phyloP scores from a whole-genome alignment of 2,888 invertebrate genomes.

The Plusia festucae region DNA sequence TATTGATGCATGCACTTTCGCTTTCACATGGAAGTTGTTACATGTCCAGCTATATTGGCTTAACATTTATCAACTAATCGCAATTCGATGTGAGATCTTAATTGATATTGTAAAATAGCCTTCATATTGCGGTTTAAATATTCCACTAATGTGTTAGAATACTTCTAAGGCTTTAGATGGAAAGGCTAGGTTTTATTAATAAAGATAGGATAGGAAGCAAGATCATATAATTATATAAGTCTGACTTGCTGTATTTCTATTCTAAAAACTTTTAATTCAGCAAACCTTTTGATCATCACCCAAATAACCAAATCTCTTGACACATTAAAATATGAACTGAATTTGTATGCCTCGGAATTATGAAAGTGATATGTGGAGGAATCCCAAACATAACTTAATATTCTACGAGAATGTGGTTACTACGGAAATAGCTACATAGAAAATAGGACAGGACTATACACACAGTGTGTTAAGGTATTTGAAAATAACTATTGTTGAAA shows the following conservation, averaged over 20 bases:
- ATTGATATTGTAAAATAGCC: not conserved
- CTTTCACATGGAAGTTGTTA: conserved; percentile 44
- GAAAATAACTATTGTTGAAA: conserved; percentile 15
- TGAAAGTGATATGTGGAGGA: conserved; percentile 19
- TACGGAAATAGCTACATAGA: conserved; percentile 15
- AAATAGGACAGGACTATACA: conserved; percentile 16
- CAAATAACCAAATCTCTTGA: conserved; percentile 18
- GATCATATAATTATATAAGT: too few relatives aligned
- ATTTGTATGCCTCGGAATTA: conserved; percentile 8
- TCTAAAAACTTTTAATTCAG: not conserved
- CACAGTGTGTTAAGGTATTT: conserved; percentile 13
- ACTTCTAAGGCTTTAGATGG: too few relatives aligned
- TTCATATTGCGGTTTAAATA: too few relatives aligned
- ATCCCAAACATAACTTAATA: conserved; percentile 21
- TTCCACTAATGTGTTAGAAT: too few relatives aligned
- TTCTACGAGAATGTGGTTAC: conserved; percentile 19
- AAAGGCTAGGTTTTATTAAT: too few relatives aligned
- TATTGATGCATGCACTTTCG: conserved; percentile 48
- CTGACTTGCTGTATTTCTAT: too few relatives aligned
- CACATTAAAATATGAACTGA: conserved; percentile 10
- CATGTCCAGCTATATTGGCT: conserved; percentile 27
- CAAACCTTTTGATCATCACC: not conserved
- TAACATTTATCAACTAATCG: too few relatives aligned
- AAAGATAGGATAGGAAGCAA: too few relatives aligned
- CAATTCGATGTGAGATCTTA: conserved; percentile 19